These are phyloP conservation scores for Turritopsis dohrnii DNA, from an alignment of 30 jellyfish, hydroid and myxozoan genomes.

Conservation along the genomic window DNA sequence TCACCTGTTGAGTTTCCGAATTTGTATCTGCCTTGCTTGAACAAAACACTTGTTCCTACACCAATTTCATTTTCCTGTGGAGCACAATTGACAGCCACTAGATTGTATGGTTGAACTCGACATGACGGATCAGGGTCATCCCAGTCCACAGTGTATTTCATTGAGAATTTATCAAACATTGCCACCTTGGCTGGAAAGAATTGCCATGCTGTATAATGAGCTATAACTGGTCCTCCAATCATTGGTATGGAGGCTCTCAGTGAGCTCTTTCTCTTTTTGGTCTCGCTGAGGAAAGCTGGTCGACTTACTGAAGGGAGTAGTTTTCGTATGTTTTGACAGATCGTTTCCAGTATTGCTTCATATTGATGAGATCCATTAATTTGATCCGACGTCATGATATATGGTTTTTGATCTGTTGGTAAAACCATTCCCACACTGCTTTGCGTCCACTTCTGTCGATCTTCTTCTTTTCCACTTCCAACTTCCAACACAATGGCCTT, in stretches of 20 bases:
- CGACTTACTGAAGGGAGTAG: background rate
- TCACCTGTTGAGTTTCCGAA: background rate
- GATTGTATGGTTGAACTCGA: slow-evolving; percentile 11
- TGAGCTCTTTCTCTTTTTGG: background rate
- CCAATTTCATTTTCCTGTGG: slow-evolving; percentile 6
- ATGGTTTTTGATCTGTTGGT: no score
- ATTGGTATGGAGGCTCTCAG: slow-evolving; percentile 9
- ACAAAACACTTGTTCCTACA: slow-evolving; percentile 1
- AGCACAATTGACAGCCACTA: background rate
- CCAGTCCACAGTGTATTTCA: slow-evolving; percentile 10
- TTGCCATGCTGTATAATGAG: slow-evolving; percentile 12
- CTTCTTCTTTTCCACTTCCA: no score
- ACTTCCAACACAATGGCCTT: no score
- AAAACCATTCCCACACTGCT: no score
- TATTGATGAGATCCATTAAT: background rate
- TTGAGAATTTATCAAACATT: no score
- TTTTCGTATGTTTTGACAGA: background rate
- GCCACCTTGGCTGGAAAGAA: slow-evolving; percentile 9
- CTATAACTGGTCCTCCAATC: slow-evolving; percentile 1
- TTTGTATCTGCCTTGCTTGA: background rate
- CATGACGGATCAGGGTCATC: background rate
- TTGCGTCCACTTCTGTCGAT: no score
- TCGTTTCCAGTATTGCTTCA: background rate
- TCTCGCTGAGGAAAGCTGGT: background rate
- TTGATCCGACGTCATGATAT: no score